These are phyloP conservation scores for Andrena flavipes DNA, from an alignment of 2,888 invertebrate species.

Conservation along the genomic window DNA sequence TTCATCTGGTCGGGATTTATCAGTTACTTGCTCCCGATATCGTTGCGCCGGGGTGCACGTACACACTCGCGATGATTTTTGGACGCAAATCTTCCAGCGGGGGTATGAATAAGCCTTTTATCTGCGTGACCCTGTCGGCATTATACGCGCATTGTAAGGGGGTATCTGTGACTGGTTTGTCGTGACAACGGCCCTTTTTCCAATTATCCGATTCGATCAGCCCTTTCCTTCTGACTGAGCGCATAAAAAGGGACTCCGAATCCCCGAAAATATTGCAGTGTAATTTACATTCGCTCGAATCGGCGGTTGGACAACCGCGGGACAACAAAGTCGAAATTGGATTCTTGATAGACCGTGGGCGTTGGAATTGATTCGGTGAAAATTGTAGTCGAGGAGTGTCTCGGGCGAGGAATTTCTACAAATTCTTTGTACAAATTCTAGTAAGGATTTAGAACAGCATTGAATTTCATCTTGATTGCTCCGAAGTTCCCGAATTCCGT, in stretches of 20 bases:
- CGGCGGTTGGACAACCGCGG: constrained; percentile 28
- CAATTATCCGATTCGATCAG: constrained; percentile 73
- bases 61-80: constrained; percentile 45
- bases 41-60: neutral
- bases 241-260: constrained; percentile 54
- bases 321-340: constrained; percentile 45
- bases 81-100: constrained; percentile 52
- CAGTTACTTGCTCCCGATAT: constrained; percentile 18
- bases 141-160: constrained; percentile 41
- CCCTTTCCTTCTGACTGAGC: constrained; percentile 58
- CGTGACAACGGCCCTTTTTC: constrained; percentile 72
- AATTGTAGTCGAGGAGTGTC: too few relatives aligned
- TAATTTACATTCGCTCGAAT: constrained; percentile 28
- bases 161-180: constrained; percentile 59
- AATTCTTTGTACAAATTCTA: neutral
- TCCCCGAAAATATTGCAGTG: constrained; percentile 42
- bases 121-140: constrained; percentile 59
- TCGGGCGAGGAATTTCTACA: neutral
- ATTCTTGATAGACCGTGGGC: constrained; percentile 25
- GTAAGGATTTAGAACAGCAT: too few relatives aligned
- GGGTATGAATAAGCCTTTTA: constrained; percentile 70
- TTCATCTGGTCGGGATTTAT: neutral
- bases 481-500: neutral
- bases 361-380: neutral
- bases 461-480: neutral